Evolutionary conservation across 1,140 invertebrate genomes (phyloP).

Genomic region (Zaprionus vittiger): DNA sequence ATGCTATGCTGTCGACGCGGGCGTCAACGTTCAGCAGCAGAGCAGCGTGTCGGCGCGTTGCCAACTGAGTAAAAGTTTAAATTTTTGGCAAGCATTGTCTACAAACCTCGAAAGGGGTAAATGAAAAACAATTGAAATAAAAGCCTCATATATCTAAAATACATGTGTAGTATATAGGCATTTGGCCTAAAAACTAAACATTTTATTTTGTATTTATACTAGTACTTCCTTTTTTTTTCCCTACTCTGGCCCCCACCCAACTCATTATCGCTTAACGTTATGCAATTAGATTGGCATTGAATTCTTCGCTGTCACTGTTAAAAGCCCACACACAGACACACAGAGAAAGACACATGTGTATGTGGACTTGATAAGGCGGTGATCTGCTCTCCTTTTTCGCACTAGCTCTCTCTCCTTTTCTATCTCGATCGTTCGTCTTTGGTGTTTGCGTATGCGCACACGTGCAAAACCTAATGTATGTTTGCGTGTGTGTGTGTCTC

Average conservation of each 20-base stretch:
- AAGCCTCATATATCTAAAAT: slow-evolving; percentile 19
- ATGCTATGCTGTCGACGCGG: slow-evolving; percentile 61
- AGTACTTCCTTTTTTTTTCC: slow-evolving; percentile 48
- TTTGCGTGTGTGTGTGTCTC: slow-evolving; percentile 3
- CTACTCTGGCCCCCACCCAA: neutral
- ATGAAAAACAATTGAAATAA: slow-evolving; percentile 75
- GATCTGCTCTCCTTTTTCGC: slow-evolving; percentile 24
- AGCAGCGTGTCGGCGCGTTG: slow-evolving; percentile 48
- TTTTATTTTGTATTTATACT: slow-evolving; percentile 8
- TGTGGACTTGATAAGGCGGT: slow-evolving; percentile 33
- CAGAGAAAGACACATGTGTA: neutral
- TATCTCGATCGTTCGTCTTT: slow-evolving; percentile 18
- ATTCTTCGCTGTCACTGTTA: slow-evolving; percentile 40
- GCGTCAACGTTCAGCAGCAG: slow-evolving; percentile 26
- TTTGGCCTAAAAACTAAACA: slow-evolving; percentile 38
- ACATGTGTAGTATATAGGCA: slow-evolving; percentile 12
- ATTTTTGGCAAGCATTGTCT: slow-evolving; percentile 56
- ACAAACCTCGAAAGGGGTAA: slow-evolving; percentile 79
- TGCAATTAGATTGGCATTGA: slow-evolving; percentile 68
- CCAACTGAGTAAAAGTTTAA: slow-evolving; percentile 62
- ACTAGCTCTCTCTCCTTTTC: slow-evolving; percentile 2
- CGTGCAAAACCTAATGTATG: slow-evolving; percentile 21
- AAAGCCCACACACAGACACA: slow-evolving; percentile 7
- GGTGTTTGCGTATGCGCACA: slow-evolving; percentile 29
- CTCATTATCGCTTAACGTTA: slow-evolving; percentile 49